phyloP scores from a whole-genome alignment of 2,797 vertebrate species.

The Moxostoma hubbsi region DNA sequence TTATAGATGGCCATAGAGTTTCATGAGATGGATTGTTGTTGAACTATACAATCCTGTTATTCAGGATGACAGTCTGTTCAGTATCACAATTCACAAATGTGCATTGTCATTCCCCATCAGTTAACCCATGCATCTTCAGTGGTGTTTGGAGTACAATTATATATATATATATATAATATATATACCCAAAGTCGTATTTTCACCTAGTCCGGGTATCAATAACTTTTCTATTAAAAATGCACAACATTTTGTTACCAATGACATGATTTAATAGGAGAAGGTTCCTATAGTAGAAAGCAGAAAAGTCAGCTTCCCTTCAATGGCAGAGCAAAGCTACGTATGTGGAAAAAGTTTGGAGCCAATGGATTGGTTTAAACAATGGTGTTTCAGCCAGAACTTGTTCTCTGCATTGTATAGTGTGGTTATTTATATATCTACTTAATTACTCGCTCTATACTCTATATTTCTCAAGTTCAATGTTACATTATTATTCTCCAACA shows the following conservation, averaged over 20 bases:
- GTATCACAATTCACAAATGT: neutral
- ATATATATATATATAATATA: too few species aligned
- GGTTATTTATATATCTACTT: constrained; percentile 64
- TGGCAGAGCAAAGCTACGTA: constrained; percentile 8
- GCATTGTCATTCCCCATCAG: neutral
- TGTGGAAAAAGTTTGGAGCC: constrained; percentile 66
- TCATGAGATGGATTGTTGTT: neutral
- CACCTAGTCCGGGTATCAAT: neutral
- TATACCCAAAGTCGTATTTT: neutral
- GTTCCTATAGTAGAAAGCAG: neutral
- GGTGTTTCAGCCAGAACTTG: constrained; percentile 74
- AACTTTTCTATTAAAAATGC: neutral
- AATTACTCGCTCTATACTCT: constrained; percentile 68
- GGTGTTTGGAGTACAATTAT: neutral
- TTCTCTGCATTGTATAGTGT: constrained; percentile 25
- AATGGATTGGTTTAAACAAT: constrained; percentile 79
- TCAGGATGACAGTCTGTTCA: neutral
- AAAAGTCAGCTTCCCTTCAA: constrained; percentile 30
- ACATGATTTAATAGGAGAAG: neutral
- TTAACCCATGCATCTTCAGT: neutral
- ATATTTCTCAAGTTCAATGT: neutral
- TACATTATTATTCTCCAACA: neutral
- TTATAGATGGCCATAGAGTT: neutral
- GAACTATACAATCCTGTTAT: neutral
- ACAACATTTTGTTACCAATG: neutral